phyloP scores from a whole-genome alignment of 2,113 vertebrate genomes.

The Dinomys branickii region DNA sequence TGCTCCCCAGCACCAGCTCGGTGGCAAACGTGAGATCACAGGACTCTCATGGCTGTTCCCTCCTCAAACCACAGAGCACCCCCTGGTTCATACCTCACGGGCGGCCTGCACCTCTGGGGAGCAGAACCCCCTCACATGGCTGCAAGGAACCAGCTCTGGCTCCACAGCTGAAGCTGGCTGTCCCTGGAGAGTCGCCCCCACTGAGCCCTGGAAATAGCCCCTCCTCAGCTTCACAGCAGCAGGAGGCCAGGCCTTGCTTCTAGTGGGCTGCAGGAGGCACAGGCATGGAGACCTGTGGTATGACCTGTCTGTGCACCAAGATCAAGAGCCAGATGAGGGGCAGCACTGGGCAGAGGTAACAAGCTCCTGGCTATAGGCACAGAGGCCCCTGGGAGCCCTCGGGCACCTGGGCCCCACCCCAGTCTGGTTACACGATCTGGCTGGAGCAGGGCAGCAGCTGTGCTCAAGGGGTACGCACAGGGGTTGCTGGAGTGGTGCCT shows the following conservation, averaged over 20 bases:
- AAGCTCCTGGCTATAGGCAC: background rate
- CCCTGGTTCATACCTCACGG: background rate
- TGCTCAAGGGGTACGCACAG: background rate
- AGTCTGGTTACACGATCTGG: background rate
- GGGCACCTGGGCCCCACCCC: background rate
- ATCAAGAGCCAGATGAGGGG: background rate
- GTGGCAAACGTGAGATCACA: background rate
- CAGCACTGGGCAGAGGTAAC: background rate
- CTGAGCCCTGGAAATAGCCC: background rate
- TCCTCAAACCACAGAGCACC: background rate
- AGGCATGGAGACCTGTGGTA: background rate
- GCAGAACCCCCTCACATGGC: background rate
- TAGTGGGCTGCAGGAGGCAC: background rate
- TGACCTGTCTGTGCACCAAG: background rate
- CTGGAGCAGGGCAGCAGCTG: background rate
- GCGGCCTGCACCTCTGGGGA: background rate
- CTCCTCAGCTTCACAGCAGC: background rate
- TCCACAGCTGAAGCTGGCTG: background rate
- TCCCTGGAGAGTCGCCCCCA: background rate
- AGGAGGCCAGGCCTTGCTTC: background rate
- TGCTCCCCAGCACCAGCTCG: background rate
- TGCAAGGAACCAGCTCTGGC: background rate
- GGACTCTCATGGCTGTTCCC: background rate
- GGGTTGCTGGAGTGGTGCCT: background rate
- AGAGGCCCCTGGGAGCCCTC: background rate